phyloP scores from a whole-genome alignment of 2,797 vertebrate genomes.

The Sebastes hubbsi region DNA sequence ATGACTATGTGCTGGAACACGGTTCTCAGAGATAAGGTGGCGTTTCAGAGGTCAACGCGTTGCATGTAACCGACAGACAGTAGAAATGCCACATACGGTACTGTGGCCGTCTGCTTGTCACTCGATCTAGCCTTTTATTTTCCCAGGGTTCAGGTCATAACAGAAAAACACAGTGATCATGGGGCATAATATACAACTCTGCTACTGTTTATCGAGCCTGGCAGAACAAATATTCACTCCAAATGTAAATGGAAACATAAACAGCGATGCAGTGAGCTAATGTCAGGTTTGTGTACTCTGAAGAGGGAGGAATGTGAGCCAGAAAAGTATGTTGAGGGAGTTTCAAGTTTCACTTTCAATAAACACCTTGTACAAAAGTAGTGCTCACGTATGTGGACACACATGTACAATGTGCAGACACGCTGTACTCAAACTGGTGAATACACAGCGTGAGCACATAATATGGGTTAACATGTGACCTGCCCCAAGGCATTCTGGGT shows the following conservation, averaged over 20 bases:
- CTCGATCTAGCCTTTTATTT: constrained; percentile 36
- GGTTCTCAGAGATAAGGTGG: neutral
- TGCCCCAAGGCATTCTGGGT: neutral
- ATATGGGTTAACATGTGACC: neutral
- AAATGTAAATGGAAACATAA: constrained; percentile 57
- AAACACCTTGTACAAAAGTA: constrained; percentile 44
- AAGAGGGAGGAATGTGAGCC: constrained; percentile 38
- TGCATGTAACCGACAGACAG: constrained; percentile 5
- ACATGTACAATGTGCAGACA: neutral
- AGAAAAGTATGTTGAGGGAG: neutral
- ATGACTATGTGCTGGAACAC: neutral
- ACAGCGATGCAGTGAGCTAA: constrained; percentile 18
- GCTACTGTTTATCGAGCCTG: constrained; percentile 46
- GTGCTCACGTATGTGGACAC: neutral
- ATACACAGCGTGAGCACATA: neutral
- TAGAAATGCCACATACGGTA: constrained; percentile 19
- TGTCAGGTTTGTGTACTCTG: constrained; percentile 44
- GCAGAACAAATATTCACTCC: constrained; percentile 58
- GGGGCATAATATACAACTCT: constrained; percentile 57
- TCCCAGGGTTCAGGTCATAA: constrained; percentile 46
- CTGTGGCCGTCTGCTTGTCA: neutral
- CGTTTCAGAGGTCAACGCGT: constrained; percentile 15
- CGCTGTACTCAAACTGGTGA: neutral
- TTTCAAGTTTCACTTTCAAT: constrained; percentile 59
- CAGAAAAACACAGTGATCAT: constrained; percentile 40